Evolutionary conservation across 2,888 invertebrate species (phyloP), one percentile per base, ranked within the genome.

Genomic region (Cremastinae sp.): DNA sequence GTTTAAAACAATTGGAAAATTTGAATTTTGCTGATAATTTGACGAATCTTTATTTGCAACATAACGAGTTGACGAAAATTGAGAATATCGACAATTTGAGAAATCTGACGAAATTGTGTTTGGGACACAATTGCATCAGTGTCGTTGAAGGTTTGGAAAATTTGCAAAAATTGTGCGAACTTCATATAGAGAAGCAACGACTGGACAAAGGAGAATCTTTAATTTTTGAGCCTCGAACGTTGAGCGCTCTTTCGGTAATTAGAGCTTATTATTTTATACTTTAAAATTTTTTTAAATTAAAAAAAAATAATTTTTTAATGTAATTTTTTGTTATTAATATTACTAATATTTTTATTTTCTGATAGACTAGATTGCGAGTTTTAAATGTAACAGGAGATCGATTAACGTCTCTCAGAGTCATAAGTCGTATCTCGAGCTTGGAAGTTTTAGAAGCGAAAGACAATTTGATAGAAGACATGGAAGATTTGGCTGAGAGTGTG

Each of bases 101-200:
- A 37, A 94, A 94, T 78, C 90, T 98, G 64, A 94, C 93, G 80
- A 96, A 96, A 87, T 86, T 98, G 1, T 97, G 96, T 87, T 88
- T 95, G 74, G 93, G 94, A 0, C 92, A 93, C 79, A 95, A 95
- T 86, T 90, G 89, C 74, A 94, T 95, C 49, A 91, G 91, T 70
- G 93, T 95, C 0, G 90, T 95, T 0, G 95, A 95, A 88, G 94
- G 94, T 76, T 89, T 95, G 73, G 93, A 94, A 78, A 89, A 90
- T 18, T 86, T 94, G 41, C 90, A 86, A 51, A 91, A 91, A 83
- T 90, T 95, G 75, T 92, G 92, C 82, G 94, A 94, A 82, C 86
- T 95, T 20, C 93, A 95, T 82, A 89, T 95, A 70, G 94, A 95
- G 85, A 93, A 93, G 81, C 95, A 95, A 86, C 90, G 90, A 71